Conservation (phyloP, 2,113 vertebrate species). For the Heterotilapia buettikoferi region DNA sequence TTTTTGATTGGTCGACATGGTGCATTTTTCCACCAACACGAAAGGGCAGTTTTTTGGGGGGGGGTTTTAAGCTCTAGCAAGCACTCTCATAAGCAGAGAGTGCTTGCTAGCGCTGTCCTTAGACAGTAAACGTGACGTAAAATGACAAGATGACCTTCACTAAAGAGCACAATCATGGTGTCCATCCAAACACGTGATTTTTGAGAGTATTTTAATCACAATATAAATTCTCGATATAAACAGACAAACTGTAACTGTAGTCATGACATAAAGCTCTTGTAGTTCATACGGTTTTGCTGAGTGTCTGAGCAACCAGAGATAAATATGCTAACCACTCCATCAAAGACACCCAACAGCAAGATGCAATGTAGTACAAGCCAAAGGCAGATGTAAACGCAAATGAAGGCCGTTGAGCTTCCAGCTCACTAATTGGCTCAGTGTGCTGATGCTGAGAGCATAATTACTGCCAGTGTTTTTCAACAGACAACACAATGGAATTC, state of each 20-base stretch:
- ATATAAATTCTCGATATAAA: background rate
- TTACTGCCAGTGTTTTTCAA: slow-evolving; percentile 29
- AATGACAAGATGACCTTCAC: background rate
- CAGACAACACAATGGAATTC: slow-evolving; percentile 1
- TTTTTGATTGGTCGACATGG: background rate
- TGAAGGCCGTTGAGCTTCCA: background rate
- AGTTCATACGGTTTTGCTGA: background rate
- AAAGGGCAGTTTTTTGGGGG: background rate
- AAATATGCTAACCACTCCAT: background rate
- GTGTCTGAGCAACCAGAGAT: background rate
- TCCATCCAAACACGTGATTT: background rate
- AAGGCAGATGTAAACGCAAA: background rate
- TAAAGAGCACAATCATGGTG: background rate
- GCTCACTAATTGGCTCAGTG: slow-evolving; percentile 48
- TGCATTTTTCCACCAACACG: background rate
- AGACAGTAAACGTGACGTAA: background rate
- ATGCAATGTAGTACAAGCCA: background rate
- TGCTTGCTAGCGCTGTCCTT: background rate
- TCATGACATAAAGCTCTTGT: background rate
- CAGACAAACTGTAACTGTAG: background rate
- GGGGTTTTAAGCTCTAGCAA: background rate
- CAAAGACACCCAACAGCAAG: background rate
- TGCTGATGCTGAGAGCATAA: slow-evolving; percentile 30
- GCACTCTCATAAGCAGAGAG: background rate
- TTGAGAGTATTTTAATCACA: background rate